Evolutionary conservation across 2,797 vertebrate genomes (phyloP), one percentile per base, ranked within the genome.

Genomic region (Buceros bicornis): DNA sequence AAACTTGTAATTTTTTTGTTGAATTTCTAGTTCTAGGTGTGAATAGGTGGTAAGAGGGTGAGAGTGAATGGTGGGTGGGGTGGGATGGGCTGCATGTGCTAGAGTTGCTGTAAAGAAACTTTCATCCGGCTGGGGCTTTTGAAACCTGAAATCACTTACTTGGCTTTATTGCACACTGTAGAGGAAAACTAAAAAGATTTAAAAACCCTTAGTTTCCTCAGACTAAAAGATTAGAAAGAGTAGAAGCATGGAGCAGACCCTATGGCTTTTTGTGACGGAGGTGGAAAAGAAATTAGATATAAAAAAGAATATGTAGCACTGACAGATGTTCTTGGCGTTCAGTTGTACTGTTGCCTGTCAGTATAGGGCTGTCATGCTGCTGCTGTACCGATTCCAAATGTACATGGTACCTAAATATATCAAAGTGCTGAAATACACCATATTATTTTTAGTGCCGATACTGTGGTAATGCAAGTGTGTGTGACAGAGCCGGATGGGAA

Each of bases 211-310:
- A 3, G 7, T 58, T 89, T 26, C 81, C 11, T 78, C 14, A 35
- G 87, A 16, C 1, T 1, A 6, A 47, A 28, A 42, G 0, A 19
- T 28, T 35, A 33, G 42, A 18, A 64, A 51, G 31, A 25, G 2
- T 5, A 17, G 4, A 43, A 45, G 3, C 18, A 3, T 7, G 29
- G 47, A 69, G 8, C 42, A 47, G 54, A 54, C 82, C 16, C 6
- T 0, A 0, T 22, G 21, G 54, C 14, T 6, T 76, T 91, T 61
- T 82, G 31, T 62, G 74, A 3, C 37, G 33, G 24, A 82, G 42
- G 17, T 35, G 29, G 26, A 22, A 45, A 47, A 66, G 35, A 80
- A 83, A 42, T 40, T 19, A 48, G 47, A 48, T 48, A 48, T 48
- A 11, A 21, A 48, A 48, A 48, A 48, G 47, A 48, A 48, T 19